Conservation (phyloP, 2,113 vertebrate genomes). For the Eurypyga helias region DNA sequence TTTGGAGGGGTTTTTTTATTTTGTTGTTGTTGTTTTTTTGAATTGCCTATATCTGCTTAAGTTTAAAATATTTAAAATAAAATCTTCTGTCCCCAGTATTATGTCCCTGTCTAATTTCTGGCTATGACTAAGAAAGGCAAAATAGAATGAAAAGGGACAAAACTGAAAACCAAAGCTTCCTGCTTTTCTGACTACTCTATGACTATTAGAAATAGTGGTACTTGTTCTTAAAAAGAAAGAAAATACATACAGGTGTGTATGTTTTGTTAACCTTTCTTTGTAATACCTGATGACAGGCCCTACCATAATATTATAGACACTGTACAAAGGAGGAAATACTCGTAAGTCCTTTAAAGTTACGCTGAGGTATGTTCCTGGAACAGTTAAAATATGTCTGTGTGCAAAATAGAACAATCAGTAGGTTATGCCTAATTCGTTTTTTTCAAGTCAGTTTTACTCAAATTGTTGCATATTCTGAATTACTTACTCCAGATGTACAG, state of each 20-base stretch:
- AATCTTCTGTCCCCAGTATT: not conserved
- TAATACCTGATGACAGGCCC: not conserved
- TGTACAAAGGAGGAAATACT: not conserved
- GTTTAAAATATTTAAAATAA: not conserved
- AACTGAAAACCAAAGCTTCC: not conserved
- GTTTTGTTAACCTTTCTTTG: not conserved
- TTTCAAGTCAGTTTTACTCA: not conserved
- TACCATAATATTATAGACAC: not conserved
- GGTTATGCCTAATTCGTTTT: not conserved
- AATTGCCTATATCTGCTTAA: not conserved
- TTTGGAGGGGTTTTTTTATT: not conserved
- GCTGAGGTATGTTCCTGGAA: not conserved
- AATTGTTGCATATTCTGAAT: not conserved
- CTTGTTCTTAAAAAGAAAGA: not conserved
- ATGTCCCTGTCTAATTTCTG: not conserved
- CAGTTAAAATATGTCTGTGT: not conserved
- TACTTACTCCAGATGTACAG: not conserved
- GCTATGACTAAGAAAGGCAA: not conserved
- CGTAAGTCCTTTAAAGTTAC: not conserved
- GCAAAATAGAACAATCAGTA: not conserved
- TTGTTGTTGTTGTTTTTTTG: not conserved
- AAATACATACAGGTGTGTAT: fast-evolving
- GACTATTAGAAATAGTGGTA: not conserved
- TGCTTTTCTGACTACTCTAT: not conserved
- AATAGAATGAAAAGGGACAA: not conserved